These are phyloP conservation scores for Geodia barretti DNA, from an alignment of 37 sponge, comb jelly and placozoan species.

Conservation along the genomic window DNA sequence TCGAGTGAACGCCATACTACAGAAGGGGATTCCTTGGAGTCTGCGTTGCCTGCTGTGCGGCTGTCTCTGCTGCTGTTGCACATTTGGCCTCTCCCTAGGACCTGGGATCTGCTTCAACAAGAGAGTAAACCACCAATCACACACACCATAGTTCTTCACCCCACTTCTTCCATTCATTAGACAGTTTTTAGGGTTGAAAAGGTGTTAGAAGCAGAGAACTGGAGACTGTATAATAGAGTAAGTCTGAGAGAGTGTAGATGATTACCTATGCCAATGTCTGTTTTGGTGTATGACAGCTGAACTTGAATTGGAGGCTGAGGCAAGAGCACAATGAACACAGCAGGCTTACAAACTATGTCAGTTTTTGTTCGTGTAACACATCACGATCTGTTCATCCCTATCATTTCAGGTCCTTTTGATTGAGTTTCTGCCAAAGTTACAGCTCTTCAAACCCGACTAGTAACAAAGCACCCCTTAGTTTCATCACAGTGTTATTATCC, in stretches of 20 bases:
- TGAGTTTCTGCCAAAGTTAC: conserved; percentile 72
- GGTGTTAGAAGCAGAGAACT: conserved; percentile 70
- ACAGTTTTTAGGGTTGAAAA: conserved; percentile 74
- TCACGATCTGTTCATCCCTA: not conserved
- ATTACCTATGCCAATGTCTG: too few relatives aligned
- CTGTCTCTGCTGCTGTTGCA: conserved; percentile 91
- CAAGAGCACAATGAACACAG: conserved; percentile 59
- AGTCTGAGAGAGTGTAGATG: too few relatives aligned
- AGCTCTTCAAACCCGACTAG: conserved; percentile 70
- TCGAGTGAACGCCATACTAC: conserved; percentile 66
- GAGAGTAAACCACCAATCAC: conserved; percentile 40
- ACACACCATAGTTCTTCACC: not conserved
- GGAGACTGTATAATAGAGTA: conserved; percentile 83
- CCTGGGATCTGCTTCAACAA: conserved; percentile 78
- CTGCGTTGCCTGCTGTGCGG: conserved; percentile 82
- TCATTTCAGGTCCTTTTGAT: conserved; percentile 67
- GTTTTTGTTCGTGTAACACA: too few relatives aligned
- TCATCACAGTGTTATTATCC: not conserved
- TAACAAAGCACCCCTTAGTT: not conserved
- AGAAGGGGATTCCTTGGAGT: conserved; percentile 68
- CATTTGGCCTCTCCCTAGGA: conserved; percentile 81
- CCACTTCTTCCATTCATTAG: conserved; percentile 38
- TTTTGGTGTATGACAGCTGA: conserved; percentile 79
- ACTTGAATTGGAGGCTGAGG: conserved; percentile 63
- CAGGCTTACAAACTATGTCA: conserved; percentile 82